Evolutionary conservation across 2,888 invertebrate species (phyloP), one percentile per base, ranked within the genome.

Genomic region (Exocentrus adspersus): DNA sequence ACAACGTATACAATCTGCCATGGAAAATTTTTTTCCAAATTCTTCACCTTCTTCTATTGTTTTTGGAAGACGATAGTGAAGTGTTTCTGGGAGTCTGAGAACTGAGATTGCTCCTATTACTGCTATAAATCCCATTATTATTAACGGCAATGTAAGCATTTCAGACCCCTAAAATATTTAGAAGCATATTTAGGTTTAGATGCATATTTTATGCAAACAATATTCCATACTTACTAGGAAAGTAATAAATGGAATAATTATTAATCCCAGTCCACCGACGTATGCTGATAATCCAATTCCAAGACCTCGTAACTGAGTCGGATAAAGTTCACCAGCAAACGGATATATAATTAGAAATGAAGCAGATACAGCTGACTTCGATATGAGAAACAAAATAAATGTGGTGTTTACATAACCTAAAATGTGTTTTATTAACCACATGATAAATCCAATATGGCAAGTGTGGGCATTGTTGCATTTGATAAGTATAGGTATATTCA

Each of bases 281-380:
- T 96, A 95, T 12, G 95, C 94, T 1, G 95, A 95, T 57, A 93
- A 91, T 48, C 95, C 95, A 72, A 96, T 95, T 12, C 95, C 96
- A 59, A 95, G 86, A 1, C 95, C 95, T 73, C 96, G 87, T 46
- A 95, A 86, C 80, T 93, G 93, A 1, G 95, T 96, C 1, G 96
- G 96, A 82, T 95, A 95, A 17, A 96, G 81, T 84, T 96, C 96
- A 7, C 94, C 94, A 72, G 95, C 95, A 81, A 95, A 95, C 0
- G 95, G 95, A 81, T 95, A 96, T 75, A 96, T 94, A 67, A 95
- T 94, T 60, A 95, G 85, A 84, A 95, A 96, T 4, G 95, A 94
- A 4, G 94, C 94, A 1, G 95, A 95, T 78, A 95, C 92, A 70
- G 94, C 89, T 69, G 93, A 93, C 83, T 96, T 96, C 10, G 95